Evolutionary conservation across 2,888 invertebrate genomes (phyloP).

Genomic region (Trisateles emortualis): DNA sequence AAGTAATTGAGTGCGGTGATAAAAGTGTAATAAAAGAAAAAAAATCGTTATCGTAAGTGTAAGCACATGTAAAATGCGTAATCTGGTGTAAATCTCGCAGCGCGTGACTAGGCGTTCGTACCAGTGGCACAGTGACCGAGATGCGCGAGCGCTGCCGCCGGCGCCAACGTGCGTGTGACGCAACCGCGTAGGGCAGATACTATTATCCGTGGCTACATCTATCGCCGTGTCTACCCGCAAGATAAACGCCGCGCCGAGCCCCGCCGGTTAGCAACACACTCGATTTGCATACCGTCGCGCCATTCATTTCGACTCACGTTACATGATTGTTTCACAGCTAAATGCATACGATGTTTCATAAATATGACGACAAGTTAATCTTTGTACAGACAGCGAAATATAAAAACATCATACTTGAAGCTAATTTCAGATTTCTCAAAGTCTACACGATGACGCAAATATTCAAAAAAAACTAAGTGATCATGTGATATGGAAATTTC

Average conservation of each 20-base stretch:
- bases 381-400: conserved; percentile 13
- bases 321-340: conserved; percentile 20
- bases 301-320: conserved; percentile 27
- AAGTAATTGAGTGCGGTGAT: conserved; percentile 29
- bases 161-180: conserved; percentile 55
- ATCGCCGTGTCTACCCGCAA: conserved; percentile 26
- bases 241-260: conserved; percentile 23
- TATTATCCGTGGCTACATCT: conserved; percentile 43
- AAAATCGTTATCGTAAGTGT: conserved; percentile 18
- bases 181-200: conserved; percentile 51
- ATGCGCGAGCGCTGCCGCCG: conserved; percentile 56
- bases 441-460: conserved; percentile 24
- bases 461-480: conserved; percentile 7
- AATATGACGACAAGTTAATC: conserved; percentile 32
- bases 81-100: conserved; percentile 42
- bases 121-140: conserved; percentile 74
- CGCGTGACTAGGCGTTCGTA: conserved; percentile 65
- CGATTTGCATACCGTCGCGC: conserved; percentile 26
- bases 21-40: conserved; percentile 30
- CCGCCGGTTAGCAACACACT: conserved; percentile 39
- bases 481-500: conserved; percentile 10
- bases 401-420: conserved; percentile 12
- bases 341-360: conserved; percentile 28
- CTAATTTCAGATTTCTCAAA: conserved; percentile 14
- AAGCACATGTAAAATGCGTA: conserved; percentile 35